Conservation (phyloP, 2,113 vertebrate genomes). For the Amblyornis subalaris region DNA sequence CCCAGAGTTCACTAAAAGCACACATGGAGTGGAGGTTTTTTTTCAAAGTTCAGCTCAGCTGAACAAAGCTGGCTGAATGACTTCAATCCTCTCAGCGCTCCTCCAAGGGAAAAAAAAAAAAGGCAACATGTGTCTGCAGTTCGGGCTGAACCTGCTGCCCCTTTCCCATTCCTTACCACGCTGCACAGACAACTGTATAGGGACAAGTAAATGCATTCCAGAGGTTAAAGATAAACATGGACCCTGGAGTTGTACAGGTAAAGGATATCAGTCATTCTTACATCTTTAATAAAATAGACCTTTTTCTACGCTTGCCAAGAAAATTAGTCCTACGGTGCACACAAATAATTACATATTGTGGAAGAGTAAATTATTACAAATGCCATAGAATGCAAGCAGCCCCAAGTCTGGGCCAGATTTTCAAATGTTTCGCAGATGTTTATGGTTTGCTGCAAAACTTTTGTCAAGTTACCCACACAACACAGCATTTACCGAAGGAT, state of each 20-base stretch:
- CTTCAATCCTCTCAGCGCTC: slow-evolving; percentile 11
- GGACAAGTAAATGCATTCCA: background rate
- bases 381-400: slow-evolving; percentile 24
- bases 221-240: background rate
- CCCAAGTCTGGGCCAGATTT: slow-evolving; percentile 15
- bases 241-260: background rate
- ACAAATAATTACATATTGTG: slow-evolving; percentile 48
- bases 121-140: background rate
- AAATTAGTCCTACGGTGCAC: slow-evolving; percentile 55
- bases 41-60: slow-evolving; percentile 9
- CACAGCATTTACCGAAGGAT: background rate
- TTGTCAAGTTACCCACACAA: slow-evolving; percentile 41
- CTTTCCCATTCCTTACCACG: background rate
- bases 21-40: background rate
- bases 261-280: slow-evolving; percentile 1
- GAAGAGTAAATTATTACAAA: slow-evolving; percentile 36
- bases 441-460: slow-evolving; percentile 19
- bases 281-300: background rate
- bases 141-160: background rate
- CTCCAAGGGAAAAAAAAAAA: background rate
- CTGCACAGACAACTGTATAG: background rate
- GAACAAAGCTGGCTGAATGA: slow-evolving; percentile 29
- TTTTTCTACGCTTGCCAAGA: slow-evolving; percentile 46
- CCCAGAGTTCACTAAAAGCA: slow-evolving; percentile 14
- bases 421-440: slow-evolving; percentile 57